phyloP scores from a whole-genome alignment of 2,797 vertebrate genomes.

The Rhinoraja longicauda region DNA sequence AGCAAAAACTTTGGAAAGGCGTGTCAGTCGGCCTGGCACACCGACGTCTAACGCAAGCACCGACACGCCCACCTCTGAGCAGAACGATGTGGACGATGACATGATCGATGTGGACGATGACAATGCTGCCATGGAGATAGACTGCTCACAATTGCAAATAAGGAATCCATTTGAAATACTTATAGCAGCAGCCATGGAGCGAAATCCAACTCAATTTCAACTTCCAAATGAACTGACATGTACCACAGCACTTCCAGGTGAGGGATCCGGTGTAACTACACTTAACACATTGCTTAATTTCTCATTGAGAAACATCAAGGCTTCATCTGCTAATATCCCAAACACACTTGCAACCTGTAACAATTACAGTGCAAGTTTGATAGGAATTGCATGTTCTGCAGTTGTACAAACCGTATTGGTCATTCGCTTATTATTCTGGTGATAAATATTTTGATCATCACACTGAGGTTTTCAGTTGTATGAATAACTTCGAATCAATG shows the following conservation, averaged over 20 bases:
- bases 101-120: constrained; percentile 85
- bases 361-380: background rate
- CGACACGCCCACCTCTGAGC: constrained; percentile 82
- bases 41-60: constrained; percentile 90
- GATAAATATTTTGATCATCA: background rate
- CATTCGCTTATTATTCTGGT: background rate
- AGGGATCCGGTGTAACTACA: constrained; percentile 41
- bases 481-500: background rate
- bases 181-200: constrained; percentile 93
- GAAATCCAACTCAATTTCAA: constrained; percentile 95
- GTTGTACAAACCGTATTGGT: constrained; percentile 2
- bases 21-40: constrained; percentile 85
- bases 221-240: constrained; percentile 93
- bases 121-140: constrained; percentile 70
- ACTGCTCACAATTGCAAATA: constrained; percentile 69
- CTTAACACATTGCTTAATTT: background rate
- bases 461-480: background rate
- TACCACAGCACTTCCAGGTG: constrained; percentile 93
- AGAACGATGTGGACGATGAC: constrained; percentile 87
- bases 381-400: background rate
- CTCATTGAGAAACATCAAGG: background rate
- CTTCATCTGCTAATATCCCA: background rate
- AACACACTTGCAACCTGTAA: background rate
- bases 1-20: constrained; percentile 82
- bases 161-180: constrained; percentile 93